phyloP scores from a whole-genome alignment of 2,797 vertebrate species.

The Dendrocincla fuliginosa region DNA sequence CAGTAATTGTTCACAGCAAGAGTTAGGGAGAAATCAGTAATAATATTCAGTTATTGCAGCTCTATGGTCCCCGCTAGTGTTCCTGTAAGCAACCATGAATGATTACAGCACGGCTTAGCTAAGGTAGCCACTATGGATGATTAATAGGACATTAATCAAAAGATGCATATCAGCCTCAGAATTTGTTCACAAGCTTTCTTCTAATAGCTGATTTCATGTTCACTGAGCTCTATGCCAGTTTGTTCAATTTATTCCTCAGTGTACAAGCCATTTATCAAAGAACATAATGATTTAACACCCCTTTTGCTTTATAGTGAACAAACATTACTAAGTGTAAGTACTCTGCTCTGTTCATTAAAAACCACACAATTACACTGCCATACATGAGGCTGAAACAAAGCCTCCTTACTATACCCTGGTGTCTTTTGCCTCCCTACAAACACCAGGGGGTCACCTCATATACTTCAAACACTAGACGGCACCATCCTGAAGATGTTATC shows the following conservation, averaged over 20 bases:
- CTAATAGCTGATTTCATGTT: conserved; percentile 93
- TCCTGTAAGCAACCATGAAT: conserved; percentile 82
- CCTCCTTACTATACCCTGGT: not conserved
- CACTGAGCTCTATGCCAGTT: conserved; percentile 85
- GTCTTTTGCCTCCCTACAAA: not conserved
- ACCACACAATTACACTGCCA: conserved; percentile 53
- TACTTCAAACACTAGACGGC: not conserved
- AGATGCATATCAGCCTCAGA: conserved; percentile 90
- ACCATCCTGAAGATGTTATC: not conserved
- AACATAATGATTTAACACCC: conserved; percentile 79
- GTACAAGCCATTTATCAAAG: conserved; percentile 88
- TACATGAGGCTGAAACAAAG: not conserved
- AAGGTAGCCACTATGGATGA: conserved; percentile 86
- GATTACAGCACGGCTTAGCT: conserved; percentile 80
- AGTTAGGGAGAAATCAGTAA: conserved; percentile 78
- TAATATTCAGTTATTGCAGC: conserved; percentile 76
- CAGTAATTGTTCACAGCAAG: conserved; percentile 79
- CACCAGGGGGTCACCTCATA: not conserved
- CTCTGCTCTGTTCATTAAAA: conserved; percentile 76
- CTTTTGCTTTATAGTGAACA: conserved; percentile 75
- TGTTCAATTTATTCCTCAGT: conserved; percentile 89
- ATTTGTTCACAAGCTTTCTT: conserved; percentile 89
- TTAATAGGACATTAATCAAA: conserved; percentile 93
- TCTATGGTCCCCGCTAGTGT: conserved; percentile 72
- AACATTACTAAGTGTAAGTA: conserved; percentile 76